Evolutionary conservation across 1,140 invertebrate species (phyloP).

Genomic region (Bombus huntii): DNA sequence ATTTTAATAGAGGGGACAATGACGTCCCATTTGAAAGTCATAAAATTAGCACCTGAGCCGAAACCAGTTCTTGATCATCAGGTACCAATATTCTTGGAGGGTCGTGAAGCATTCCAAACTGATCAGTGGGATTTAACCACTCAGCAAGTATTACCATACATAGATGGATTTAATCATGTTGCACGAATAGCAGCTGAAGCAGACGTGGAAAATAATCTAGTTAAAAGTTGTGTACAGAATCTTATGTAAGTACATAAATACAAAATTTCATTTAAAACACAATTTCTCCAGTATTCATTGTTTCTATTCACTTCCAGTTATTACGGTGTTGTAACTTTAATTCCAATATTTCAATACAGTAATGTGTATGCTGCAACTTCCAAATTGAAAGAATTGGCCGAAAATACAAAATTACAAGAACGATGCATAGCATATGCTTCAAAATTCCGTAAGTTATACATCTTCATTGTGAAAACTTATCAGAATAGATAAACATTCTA

Average conservation of each 20-base stretch:
- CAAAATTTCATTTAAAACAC: not conserved
- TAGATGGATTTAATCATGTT: conserved; percentile 96
- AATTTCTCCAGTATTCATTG: not conserved
- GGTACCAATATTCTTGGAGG: conserved; percentile 92
- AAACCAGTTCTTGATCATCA: conserved; percentile 93
- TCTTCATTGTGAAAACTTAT: not conserved
- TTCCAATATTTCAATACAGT: conserved; percentile 96
- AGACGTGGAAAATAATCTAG: conserved; percentile 96
- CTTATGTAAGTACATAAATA: conserved; percentile 86
- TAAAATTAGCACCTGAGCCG: conserved; percentile 90
- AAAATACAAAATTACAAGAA: conserved; percentile 87
- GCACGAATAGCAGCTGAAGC: conserved; percentile 91
- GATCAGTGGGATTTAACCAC: conserved; percentile 97
- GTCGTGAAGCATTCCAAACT: conserved; percentile 83
- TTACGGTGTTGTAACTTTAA: conserved; percentile 90
- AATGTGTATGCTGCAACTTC: conserved; percentile 96
- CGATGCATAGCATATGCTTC: conserved; percentile 90
- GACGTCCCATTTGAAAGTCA: conserved; percentile 91
- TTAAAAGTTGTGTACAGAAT: conserved; percentile 97
- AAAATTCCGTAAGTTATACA: conserved; percentile 81
- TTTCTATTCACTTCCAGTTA: conserved; percentile 82
- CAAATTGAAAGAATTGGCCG: conserved; percentile 88
- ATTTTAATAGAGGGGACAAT: conserved; percentile 87
- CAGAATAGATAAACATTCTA: not conserved
- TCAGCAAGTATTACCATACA: conserved; percentile 93